Percentiles rank a stretch among this genome's conserved stretches.
Evolutionary conservation across 2,888 invertebrate species (phyloP).

Genomic region (Nebria salina): DNA sequence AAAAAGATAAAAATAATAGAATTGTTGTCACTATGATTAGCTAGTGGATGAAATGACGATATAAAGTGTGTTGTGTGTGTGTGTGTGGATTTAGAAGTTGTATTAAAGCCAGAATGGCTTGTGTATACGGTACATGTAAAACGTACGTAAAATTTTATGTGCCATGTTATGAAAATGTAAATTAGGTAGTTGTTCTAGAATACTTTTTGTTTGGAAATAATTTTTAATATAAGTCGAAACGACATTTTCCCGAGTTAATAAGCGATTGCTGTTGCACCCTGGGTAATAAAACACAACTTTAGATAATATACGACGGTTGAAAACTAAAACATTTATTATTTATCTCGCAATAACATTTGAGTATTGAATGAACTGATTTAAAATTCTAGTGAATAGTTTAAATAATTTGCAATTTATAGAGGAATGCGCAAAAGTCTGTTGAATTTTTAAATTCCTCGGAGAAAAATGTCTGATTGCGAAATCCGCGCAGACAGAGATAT

Average conservation of each 20-base stretch:
- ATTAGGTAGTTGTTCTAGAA: neutral
- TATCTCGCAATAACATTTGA: too few relatives aligned
- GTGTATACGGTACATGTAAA: neutral
- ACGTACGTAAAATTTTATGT: neutral
- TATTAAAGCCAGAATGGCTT: neutral
- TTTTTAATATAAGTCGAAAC: neutral
- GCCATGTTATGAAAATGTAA: neutral
- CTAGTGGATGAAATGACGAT: too few relatives aligned
- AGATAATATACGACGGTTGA: neutral
- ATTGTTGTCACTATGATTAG: too few relatives aligned
- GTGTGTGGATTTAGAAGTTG: neutral
- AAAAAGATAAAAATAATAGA: too few relatives aligned
- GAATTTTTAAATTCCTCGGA: too few relatives aligned
- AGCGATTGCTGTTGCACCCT: neutral
- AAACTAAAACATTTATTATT: neutral
- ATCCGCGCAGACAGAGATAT: slow-evolving; percentile 4
- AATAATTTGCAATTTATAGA: too few relatives aligned
- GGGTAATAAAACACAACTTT: neutral
- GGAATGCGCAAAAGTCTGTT: too few relatives aligned
- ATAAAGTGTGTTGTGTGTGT: neutral
- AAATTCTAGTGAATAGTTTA: too few relatives aligned
- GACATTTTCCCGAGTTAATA: neutral
- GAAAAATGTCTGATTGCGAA: too few relatives aligned
- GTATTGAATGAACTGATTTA: too few relatives aligned
- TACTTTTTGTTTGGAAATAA: neutral